phyloP scores from a whole-genome alignment of 2,113 vertebrate species.

The Hepsetus odoe region DNA sequence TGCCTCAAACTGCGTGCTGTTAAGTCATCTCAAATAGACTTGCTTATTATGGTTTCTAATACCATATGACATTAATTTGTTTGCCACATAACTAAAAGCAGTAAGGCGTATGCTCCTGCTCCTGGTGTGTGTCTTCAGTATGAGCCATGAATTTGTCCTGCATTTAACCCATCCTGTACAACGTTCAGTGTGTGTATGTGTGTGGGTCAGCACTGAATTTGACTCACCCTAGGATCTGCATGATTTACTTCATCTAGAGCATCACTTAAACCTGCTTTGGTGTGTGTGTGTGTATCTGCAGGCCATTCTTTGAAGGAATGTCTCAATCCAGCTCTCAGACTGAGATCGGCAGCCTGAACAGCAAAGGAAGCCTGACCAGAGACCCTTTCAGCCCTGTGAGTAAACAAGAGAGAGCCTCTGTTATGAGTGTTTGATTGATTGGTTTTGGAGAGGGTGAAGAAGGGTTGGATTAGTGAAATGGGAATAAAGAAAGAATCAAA shows the following conservation, averaged over 20 bases:
- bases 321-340: conserved; percentile 95
- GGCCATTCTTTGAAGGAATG: conserved; percentile 93
- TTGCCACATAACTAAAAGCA: background rate
- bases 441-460: background rate
- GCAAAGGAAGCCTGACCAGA: conserved; percentile 85
- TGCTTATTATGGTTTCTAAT: background rate
- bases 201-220: no score
- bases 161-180: no score
- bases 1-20: background rate
- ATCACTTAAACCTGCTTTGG: background rate
- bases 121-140: no score
- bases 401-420: background rate
- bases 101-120: no score
- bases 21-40: background rate
- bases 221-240: no score
- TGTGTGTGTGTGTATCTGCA: conserved; percentile 52
- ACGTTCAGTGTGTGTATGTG: background rate
- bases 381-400: conserved; percentile 86
- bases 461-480: background rate
- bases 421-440: background rate
- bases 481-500: background rate
- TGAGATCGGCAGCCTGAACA: conserved; percentile 91
- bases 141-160: no score
- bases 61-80: no score
- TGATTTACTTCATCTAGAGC: no score